phyloP scores from a whole-genome alignment of 2,113 vertebrate genomes.

The Myrmecobius fasciatus region DNA sequence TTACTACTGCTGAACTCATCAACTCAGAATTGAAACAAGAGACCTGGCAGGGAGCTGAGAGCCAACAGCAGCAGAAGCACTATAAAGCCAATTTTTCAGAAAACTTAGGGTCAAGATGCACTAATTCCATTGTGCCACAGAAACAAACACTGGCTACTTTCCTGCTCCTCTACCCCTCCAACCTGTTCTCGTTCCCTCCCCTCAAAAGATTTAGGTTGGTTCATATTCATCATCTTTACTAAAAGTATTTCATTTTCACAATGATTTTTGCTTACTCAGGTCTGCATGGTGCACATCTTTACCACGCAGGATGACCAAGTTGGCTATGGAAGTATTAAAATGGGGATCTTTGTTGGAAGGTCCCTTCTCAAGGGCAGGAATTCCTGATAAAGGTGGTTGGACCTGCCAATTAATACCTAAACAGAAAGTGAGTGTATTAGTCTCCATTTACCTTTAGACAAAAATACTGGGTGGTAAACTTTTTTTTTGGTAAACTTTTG shows the following conservation, averaged over 20 bases:
- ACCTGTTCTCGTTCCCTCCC: not conserved
- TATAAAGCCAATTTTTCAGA: constrained; percentile 13
- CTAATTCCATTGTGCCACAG: constrained; percentile 7
- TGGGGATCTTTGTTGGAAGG: constrained; percentile 67
- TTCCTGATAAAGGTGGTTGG: constrained; percentile 74
- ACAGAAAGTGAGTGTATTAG: not conserved
- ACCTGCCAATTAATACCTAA: constrained; percentile 95
- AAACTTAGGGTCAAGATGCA: constrained; percentile 19
- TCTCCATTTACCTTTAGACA: constrained; percentile 29
- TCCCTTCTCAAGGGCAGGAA: constrained; percentile 64
- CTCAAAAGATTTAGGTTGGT: not conserved
- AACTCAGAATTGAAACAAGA: constrained; percentile 25
- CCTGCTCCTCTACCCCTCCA: constrained; percentile 20
- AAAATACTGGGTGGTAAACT: not conserved
- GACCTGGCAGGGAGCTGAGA: not conserved
- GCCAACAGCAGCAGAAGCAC: not conserved
- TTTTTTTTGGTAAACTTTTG: constrained; percentile 41
- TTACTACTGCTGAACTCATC: constrained; percentile 26
- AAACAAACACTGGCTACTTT: constrained; percentile 10
- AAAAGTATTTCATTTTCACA: constrained; percentile 21
- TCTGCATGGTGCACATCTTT: constrained; percentile 88
- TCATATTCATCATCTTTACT: not conserved
- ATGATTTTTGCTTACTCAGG: constrained; percentile 83
- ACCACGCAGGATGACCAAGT: constrained; percentile 94
- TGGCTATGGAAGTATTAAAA: constrained; percentile 94